These are phyloP conservation scores for Characodon lateralis DNA, from an alignment of 2,797 vertebrate species.

Conservation along the genomic window DNA sequence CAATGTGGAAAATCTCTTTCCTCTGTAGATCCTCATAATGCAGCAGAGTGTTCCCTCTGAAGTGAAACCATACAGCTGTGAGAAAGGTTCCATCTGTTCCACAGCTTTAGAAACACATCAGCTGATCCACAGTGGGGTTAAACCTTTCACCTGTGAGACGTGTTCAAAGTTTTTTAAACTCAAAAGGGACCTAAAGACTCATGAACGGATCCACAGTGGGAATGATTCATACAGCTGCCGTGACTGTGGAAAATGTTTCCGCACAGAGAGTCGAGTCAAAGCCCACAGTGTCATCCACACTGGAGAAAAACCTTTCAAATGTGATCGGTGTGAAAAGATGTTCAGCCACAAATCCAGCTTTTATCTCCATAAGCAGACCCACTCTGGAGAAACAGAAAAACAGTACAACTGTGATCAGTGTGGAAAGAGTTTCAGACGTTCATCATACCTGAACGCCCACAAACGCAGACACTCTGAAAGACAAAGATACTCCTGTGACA, in stretches of 20 bases:
- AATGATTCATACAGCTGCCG: neutral
- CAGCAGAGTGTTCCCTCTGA: neutral
- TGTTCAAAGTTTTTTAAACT: neutral
- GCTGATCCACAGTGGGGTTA: neutral
- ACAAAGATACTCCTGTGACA: neutral
- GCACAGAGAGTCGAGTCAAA: neutral
- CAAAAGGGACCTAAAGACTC: neutral
- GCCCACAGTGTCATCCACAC: neutral
- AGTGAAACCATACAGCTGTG: neutral
- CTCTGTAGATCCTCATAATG: neutral
- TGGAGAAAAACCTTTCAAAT: neutral
- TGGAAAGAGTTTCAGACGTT: neutral
- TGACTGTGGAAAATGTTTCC: neutral
- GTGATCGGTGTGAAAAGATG: neutral
- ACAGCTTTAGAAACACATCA: neutral
- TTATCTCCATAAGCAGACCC: neutral
- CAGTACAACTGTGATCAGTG: neutral
- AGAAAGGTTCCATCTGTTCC: neutral
- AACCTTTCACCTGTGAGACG: neutral
- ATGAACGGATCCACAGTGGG: neutral
- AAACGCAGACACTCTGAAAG: neutral
- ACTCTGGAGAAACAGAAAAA: neutral
- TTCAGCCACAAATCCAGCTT: neutral
- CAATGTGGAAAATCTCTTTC: neutral
- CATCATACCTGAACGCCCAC: neutral